Base-by-base conservation (phyloP, 1,140 invertebrate genomes). In the Physella acuta region DNA sequence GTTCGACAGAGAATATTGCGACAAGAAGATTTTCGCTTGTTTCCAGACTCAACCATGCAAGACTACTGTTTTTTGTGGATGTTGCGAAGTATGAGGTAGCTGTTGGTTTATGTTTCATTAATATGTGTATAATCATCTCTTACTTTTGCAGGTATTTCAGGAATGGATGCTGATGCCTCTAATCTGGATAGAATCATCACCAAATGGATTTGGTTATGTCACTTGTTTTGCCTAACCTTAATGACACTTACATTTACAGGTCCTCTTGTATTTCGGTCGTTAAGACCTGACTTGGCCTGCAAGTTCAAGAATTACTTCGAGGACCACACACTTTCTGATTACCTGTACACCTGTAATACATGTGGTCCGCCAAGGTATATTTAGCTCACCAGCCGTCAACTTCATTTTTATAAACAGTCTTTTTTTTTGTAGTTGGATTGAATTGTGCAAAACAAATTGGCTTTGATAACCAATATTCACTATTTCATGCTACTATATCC, bases 261-360 rank as follows among this genome's bases (percentile, higher is more conserved):
- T 56, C 64, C 52, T 24, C 31, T 39, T 56, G 64, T 66, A 5
- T 66, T 66, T 11, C 30, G 31, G 4, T 66, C 20, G 28, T 26
- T 56, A n/a, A 30, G 64, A 56, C 31, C 31, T 36, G 64, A 66
- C n/a, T 39, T 66, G n/a, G 17, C 16, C 2, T 36, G 31, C 39
- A 66, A 66, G 36, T 66, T 56, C 24, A 3, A 31, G 30, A 26
- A 20, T 20, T 66, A 34, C 64, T 66, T 66, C 53, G 0, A 11
- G 20, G 64, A 66, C 33, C 33, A 34, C 36, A 66, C 64, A 3
- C n/a, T 66, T 26, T 66, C 51, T 4, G 51, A 66, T 56, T 66
- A 66, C 30, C 36, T 66, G 1, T 66, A 66, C 56, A 52, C 64
- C 30, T 66, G 52, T 26, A 66, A 66, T 26, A 66, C 53, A 37